A percentile compares a stretch with the other conserved stretches of the same genome.
phyloP scores from a whole-genome alignment of 2,113 vertebrate genomes.

The Loxodonta africana region DNA sequence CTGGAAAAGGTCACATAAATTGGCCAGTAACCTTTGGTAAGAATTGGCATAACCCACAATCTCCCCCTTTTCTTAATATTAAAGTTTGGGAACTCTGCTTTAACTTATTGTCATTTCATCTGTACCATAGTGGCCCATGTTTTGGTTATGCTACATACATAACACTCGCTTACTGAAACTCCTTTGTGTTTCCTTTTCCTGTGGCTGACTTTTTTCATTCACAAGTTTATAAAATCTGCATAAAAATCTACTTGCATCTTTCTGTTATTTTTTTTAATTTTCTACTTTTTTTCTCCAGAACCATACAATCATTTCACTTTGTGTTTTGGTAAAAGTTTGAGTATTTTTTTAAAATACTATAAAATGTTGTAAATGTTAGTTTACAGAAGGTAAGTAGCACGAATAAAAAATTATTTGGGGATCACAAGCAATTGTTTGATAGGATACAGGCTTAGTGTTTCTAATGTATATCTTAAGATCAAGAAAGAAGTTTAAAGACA shows the following conservation, averaged over 20 bases:
- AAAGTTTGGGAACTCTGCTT: neutral
- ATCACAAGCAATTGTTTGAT: constrained; percentile 60
- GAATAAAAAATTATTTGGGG: constrained; percentile 32
- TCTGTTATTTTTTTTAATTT: neutral
- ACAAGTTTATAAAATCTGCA: constrained; percentile 55
- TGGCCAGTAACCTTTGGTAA: constrained; percentile 22
- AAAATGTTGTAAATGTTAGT: constrained; percentile 31
- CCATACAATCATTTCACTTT: constrained; percentile 34
- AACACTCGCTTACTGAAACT: constrained; percentile 18
- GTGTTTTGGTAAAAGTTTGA: neutral
- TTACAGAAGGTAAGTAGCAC: neutral
- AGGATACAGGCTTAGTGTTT: constrained; percentile 45
- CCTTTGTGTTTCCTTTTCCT: neutral
- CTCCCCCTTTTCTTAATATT: neutral
- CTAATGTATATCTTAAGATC: constrained; percentile 43
- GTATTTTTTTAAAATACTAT: neutral
- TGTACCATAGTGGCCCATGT: constrained; percentile 11
- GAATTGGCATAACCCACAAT: neutral
- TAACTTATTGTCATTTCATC: neutral
- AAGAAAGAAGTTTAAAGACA: constrained; percentile 42
- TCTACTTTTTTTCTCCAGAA: neutral
- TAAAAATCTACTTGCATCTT: constrained; percentile 53
- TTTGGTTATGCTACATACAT: neutral
- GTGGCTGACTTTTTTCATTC: constrained; percentile 26
- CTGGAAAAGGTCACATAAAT: neutral